Percentiles rank a stretch among this genome's conserved stretches.
Evolutionary conservation across 2,888 invertebrate species (phyloP).

Genomic region (Linyphia triangularis): DNA sequence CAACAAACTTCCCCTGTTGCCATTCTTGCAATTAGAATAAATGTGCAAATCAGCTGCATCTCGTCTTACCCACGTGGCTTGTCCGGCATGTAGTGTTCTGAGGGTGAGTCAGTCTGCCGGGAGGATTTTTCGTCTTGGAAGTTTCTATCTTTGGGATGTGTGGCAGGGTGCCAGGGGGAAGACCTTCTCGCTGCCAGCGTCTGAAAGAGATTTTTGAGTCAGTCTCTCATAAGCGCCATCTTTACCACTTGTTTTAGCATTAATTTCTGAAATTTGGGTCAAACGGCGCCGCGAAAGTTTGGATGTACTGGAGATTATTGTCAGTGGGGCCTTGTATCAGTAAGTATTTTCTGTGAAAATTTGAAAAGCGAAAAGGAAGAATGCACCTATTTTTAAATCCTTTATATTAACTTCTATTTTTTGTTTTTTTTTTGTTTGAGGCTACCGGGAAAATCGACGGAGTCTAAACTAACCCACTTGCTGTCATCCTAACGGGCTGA

Average conservation of each 20-base stretch:
- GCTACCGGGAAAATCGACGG: too few relatives aligned
- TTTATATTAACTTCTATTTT: too few relatives aligned
- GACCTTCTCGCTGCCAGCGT: constrained; percentile 53
- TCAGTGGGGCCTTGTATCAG: background rate
- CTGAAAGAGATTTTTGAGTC: constrained; percentile 6
- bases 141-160: constrained; percentile 38
- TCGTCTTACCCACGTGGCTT: constrained; percentile 27
- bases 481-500: too few relatives aligned
- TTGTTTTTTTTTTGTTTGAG: too few relatives aligned
- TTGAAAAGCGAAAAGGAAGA: too few relatives aligned
- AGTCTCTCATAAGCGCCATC: background rate
- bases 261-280: background rate
- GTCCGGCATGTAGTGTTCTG: background rate
- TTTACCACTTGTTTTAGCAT: background rate
- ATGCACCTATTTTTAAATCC: too few relatives aligned
- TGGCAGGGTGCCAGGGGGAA: constrained; percentile 57
- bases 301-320: background rate
- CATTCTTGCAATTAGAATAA: constrained; percentile 1
- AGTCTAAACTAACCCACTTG: too few relatives aligned
- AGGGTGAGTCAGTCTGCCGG: constrained; percentile 33
- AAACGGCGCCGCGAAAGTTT: background rate
- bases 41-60: constrained; percentile 13
- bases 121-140: constrained; percentile 15
- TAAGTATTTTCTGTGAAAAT: background rate
- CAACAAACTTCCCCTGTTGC: background rate